Base-by-base conservation (phyloP, 2,797 vertebrate species). In the Platyrinchus mystaceus region DNA sequence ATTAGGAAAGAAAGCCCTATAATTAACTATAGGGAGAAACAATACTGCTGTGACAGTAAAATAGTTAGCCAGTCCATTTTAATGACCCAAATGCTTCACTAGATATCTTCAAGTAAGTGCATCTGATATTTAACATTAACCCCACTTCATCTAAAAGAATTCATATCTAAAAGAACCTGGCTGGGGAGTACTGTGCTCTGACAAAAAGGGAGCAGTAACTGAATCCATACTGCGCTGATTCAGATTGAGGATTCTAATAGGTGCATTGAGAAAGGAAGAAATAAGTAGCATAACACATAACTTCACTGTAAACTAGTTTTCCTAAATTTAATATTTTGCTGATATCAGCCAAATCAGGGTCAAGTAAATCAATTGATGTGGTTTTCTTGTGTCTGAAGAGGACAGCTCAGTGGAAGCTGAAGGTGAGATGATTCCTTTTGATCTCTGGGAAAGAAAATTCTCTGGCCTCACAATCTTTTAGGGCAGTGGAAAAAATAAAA, bases 111-210 rank as follows among this genome's bases (percentile, higher is more conserved):
- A 81, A 36, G 20, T 66, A 74, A 56, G 17, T 28, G 4, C 60
- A 56, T 13, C 6, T 34, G 3, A 20, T 10, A 60, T 39, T 30
- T 66, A 71, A 52, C 6, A 39, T 27, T 69, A 67, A 56, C n/a
- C 4, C 15, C 23, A 43, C 8, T 10, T 79, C 1, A 0, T 39
- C 19, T 12, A n/a, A n/a, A n/a, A n/a, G n/a, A n/a, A n/a, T n/a
- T n/a, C n/a, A 5, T 10, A 49, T 17, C 26, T 55, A 23, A 47
- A 71, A 76, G 10, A 64, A 83, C 6, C 12, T 30, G 7, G 9
- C 15, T 46, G 68, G 17, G 56, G 3, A 68, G 5, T 50, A 68
- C 1, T 41, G 19, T 0, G 1, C 26, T 49, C 34, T 30, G 55
- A 81, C 20, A 34, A 39, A 84, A 81, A 75, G 4, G 9, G 14